These are phyloP conservation scores for Enteromius thamalakanensis DNA, from an alignment of 2,797 vertebrate species.

Conservation along the genomic window DNA sequence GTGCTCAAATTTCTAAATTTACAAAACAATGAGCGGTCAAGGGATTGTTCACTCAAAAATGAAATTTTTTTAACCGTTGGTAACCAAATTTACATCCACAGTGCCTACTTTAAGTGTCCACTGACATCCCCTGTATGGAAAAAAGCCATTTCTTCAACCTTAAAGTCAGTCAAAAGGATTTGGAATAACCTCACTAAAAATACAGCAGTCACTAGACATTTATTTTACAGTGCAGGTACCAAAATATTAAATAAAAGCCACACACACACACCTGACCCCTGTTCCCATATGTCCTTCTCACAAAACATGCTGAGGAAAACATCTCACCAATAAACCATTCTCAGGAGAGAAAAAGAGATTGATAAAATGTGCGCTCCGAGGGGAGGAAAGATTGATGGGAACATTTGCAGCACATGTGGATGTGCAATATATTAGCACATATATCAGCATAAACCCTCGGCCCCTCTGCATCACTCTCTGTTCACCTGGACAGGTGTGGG, in stretches of 20 bases:
- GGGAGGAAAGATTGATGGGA: constrained; percentile 11
- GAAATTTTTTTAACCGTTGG: not conserved
- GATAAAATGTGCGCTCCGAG: not conserved
- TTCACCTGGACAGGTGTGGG: constrained; percentile 58
- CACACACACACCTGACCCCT: not conserved
- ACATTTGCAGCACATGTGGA: constrained; percentile 10
- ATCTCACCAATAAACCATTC: constrained; percentile 19
- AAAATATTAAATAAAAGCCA: not conserved
- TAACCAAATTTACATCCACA: not conserved
- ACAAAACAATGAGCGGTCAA: not conserved
- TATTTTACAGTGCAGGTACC: not conserved
- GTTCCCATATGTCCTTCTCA: constrained; percentile 15
- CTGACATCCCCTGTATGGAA: not conserved
- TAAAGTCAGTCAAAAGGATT: not conserved
- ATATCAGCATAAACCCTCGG: constrained; percentile 47
- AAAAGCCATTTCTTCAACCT: not conserved
- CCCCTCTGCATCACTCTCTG: constrained; percentile 8
- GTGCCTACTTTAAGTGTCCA: not conserved
- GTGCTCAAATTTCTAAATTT: not conserved
- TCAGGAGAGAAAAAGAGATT: constrained; percentile 8
- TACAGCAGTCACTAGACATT: not conserved
- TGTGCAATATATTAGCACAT: constrained; percentile 42
- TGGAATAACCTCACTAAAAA: not conserved
- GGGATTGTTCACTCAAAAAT: not conserved
- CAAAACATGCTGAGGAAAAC: constrained; percentile 20